phyloP scores from a whole-genome alignment of 2,113 vertebrate species.

The Grallaria varia region DNA sequence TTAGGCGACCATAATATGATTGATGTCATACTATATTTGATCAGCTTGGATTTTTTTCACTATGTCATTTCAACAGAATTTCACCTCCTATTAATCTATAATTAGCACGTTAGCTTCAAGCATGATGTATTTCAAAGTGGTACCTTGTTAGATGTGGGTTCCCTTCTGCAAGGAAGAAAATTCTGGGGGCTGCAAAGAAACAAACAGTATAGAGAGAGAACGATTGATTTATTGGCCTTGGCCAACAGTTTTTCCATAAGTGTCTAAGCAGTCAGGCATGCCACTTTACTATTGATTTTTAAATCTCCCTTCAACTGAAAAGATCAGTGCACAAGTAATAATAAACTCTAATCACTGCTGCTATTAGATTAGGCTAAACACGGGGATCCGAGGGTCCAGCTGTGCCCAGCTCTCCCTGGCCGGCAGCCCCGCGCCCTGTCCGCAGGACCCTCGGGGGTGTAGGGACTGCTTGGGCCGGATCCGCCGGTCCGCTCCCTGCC shows the following conservation, averaged over 20 bases:
- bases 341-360: neutral
- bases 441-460: neutral
- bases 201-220: neutral
- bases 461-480: neutral
- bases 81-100: conserved; percentile 27
- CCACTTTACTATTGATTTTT: conserved; percentile 34
- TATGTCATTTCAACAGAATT: conserved; percentile 6
- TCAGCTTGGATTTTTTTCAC: neutral
- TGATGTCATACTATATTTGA: neutral
- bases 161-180: neutral
- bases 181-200: conserved; percentile 2
- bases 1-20: neutral
- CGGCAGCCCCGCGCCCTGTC: neutral
- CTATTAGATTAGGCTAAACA: neutral
- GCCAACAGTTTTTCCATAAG: neutral
- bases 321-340: neutral
- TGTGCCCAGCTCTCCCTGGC: neutral
- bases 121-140: neutral
- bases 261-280: conserved; percentile 12
- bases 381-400: neutral
- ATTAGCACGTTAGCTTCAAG: conserved; percentile 15
- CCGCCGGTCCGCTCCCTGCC: neutral
- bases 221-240: conserved; percentile 45
- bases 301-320: conserved; percentile 23
- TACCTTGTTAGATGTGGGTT: conserved; percentile 3